Percentiles rank a stretch among this genome's conserved stretches.
phyloP scores from a whole-genome alignment of 30 jellyfish, hydroid and myxozoan genomes.

The Aurelia sp. region DNA sequence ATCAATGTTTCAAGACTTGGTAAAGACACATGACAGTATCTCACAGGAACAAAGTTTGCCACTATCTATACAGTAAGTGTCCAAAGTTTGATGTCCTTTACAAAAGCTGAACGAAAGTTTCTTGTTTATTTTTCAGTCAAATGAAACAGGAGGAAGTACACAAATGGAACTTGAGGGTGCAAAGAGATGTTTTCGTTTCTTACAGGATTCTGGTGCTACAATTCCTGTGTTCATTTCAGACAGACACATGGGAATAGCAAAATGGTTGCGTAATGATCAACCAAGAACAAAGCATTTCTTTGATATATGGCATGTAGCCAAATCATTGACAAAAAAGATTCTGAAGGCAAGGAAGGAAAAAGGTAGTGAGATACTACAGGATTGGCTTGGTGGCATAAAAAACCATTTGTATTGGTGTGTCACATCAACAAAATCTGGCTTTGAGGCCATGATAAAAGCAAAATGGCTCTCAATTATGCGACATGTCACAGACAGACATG shows the following conservation, averaged over 20 bases:
- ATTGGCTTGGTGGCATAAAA: slow-evolving; percentile 13
- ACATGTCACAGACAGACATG: slow-evolving; percentile 36
- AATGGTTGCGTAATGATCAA: slow-evolving; percentile 16
- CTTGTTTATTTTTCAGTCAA: slow-evolving; percentile 12
- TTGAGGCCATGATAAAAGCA: slow-evolving; percentile 3
- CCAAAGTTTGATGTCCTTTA: too few species aligned
- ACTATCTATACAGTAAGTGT: too few species aligned
- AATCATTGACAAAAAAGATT: slow-evolving; percentile 9
- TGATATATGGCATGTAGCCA: slow-evolving; percentile 57
- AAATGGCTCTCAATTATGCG: slow-evolving; percentile 14
- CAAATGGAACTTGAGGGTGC: slow-evolving; percentile 37
- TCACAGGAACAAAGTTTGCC: too few species aligned
- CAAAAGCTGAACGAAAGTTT: too few species aligned
- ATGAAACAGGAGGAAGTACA: slow-evolving; percentile 7
- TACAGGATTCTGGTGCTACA: slow-evolving; percentile 1
- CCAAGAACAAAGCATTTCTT: slow-evolving; percentile 10
- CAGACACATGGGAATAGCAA: slow-evolving; percentile 34
- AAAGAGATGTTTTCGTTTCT: slow-evolving; percentile 21
- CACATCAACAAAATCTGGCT: slow-evolving; percentile 28
- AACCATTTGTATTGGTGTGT: slow-evolving; percentile 42
- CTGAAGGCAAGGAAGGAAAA: slow-evolving; percentile 17
- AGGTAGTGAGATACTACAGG: slow-evolving; percentile 1
- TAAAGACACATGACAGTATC: too few species aligned
- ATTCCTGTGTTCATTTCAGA: slow-evolving; percentile 9
- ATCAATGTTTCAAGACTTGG: too few species aligned